phyloP scores from a whole-genome alignment of 1,140 invertebrate genomes.

The Cyclina sinensis region DNA sequence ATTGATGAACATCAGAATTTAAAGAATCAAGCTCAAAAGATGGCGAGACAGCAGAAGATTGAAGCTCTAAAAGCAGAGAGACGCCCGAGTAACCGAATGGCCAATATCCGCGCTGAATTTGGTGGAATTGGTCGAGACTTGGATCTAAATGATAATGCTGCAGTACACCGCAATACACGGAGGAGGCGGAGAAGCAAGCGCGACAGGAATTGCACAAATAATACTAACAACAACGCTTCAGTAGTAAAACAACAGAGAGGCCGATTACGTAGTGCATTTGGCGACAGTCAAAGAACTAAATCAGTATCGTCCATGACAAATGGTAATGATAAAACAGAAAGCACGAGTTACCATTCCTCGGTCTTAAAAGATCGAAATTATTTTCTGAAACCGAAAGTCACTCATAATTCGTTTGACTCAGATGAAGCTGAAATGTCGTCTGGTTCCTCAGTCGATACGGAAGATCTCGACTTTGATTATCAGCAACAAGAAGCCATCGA shows the following conservation, averaged over 20 bases:
- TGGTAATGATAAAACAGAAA: no score
- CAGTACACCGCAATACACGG: background rate
- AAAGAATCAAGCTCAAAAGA: conserved; percentile 12
- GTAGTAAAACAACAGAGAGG: background rate
- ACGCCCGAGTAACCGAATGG: background rate
- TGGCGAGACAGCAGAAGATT: conserved; percentile 11
- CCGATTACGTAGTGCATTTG: background rate
- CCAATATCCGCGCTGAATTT: conserved; percentile 40
- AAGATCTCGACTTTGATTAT: conserved; percentile 58
- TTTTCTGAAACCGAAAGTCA: no score
- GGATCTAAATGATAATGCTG: background rate
- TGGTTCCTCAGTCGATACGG: conserved; percentile 26
- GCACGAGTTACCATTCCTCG: no score
- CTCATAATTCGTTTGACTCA: background rate
- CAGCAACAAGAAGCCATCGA: background rate
- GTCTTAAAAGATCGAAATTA: no score
- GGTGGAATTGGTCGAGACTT: background rate
- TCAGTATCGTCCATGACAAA: no score
- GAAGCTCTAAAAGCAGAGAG: conserved; percentile 11
- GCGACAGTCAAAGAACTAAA: background rate
- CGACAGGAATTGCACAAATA: background rate
- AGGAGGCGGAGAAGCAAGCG: background rate
- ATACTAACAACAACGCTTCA: background rate
- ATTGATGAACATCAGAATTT: conserved; percentile 24
- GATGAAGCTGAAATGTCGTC: conserved; percentile 38